A percentile compares a stretch with the other conserved stretches of the same genome.
Evolutionary conservation across 2,888 invertebrate species (phyloP).

Genomic region (Mesochorus sp.): DNA sequence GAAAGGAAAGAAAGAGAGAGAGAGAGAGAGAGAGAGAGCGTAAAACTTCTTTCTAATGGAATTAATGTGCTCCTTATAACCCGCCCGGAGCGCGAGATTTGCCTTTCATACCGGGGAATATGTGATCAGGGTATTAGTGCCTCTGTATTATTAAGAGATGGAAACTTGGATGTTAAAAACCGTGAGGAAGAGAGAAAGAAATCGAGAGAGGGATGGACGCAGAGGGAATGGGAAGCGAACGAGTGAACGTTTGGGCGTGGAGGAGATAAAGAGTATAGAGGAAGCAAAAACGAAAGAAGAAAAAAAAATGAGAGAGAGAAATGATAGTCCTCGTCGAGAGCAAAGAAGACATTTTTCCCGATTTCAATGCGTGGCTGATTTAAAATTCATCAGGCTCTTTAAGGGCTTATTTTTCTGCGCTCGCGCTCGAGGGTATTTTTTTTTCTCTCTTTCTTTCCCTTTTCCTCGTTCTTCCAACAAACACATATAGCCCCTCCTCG

Average conservation of each 20-base stretch:
- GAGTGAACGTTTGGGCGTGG: conserved; percentile 55
- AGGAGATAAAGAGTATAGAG: conserved; percentile 43
- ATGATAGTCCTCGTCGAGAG: conserved; percentile 76
- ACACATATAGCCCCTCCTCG: conserved; percentile 16
- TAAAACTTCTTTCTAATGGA: conserved; percentile 77
- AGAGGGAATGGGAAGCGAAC: conserved; percentile 46
- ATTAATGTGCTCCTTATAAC: conserved; percentile 80
- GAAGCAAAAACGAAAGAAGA: conserved; percentile 64
- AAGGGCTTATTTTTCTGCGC: conserved; percentile 81
- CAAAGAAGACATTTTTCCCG: conserved; percentile 79
- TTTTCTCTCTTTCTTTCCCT: conserved; percentile 70
- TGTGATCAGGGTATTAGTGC: conserved; percentile 82
- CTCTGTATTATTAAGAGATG: conserved; percentile 81
- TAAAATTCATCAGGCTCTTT: conserved; percentile 82
- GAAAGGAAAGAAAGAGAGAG: conserved; percentile 8
- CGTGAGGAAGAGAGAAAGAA: too few relatives aligned
- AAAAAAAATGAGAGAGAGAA: conserved; percentile 60
- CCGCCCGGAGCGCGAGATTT: conserved; percentile 78
- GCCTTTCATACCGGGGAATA: conserved; percentile 81
- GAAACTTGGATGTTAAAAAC: conserved; percentile 77
- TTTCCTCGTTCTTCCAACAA: conserved; percentile 5
- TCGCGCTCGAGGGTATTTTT: conserved; percentile 80
- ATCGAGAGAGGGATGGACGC: conserved; percentile 32
- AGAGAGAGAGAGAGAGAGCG: conserved; percentile 14
- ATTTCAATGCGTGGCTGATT: conserved; percentile 81